phyloP scores from a whole-genome alignment of 2,113 vertebrate species.

The Murina feae region DNA sequence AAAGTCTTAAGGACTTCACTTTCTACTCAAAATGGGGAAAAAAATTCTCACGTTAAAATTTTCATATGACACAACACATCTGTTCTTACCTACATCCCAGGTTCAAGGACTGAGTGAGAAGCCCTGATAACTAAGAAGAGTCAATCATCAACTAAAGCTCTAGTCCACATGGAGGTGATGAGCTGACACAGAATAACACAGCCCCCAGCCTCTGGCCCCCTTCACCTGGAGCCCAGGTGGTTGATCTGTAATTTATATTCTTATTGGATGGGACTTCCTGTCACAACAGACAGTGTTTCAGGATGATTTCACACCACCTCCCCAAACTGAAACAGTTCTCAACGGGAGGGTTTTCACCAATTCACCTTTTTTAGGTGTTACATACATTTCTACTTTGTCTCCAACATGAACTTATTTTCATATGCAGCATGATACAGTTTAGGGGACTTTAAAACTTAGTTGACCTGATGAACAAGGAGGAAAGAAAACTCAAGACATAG shows the following conservation, averaged over 20 bases:
- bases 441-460: not conserved
- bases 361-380: not conserved
- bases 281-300: not conserved
- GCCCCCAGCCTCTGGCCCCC: not conserved
- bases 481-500: not conserved
- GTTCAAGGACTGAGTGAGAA: not conserved
- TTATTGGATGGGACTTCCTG: not conserved
- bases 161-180: not conserved
- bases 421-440: not conserved
- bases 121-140: not conserved
- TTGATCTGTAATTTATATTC: not conserved
- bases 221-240: not conserved
- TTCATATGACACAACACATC: not conserved
- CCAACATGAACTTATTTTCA: not conserved
- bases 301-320: not conserved
- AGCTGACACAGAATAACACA: not conserved
- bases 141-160: not conserved
- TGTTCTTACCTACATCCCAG: not conserved
- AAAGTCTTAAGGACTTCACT: not conserved
- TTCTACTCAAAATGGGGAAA: not conserved
- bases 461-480: not conserved
- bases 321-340: not conserved
- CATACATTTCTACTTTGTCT: not conserved
- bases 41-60: not conserved
- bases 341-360: not conserved